Conservation (phyloP, 2,888 invertebrate genomes). For the Ochropacha duplaris region DNA sequence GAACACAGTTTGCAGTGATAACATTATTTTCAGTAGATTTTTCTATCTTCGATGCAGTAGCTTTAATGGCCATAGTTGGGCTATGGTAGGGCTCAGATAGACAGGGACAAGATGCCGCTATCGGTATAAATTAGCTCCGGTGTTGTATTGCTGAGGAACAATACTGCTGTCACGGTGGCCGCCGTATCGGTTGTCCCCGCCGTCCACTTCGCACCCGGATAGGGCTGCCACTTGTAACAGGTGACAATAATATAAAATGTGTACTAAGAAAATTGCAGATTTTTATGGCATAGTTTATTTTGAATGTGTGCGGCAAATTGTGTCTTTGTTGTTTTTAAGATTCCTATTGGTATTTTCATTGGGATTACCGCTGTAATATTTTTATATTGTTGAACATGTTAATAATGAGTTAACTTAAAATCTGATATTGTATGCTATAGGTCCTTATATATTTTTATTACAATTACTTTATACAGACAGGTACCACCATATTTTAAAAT, state of each 20-base stretch:
- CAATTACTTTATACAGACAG: too few species aligned
- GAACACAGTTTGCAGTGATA: too few species aligned
- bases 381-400: neutral
- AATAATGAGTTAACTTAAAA: neutral
- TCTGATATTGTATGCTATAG: too few species aligned
- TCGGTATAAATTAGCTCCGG: conserved; percentile 75
- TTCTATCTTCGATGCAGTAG: neutral
- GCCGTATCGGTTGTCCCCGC: conserved; percentile 56
- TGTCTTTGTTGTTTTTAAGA: too few species aligned
- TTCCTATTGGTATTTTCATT: too few species aligned
- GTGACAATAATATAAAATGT: neutral
- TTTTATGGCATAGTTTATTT: too few species aligned
- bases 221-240: conserved; percentile 18
- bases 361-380: neutral
- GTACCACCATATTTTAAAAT: too few species aligned
- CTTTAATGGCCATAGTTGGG: neutral
- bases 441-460: too few species aligned
- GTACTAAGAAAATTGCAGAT: too few species aligned
- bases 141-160: conserved; percentile 66
- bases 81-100: conserved; percentile 34
- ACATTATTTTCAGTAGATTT: neutral
- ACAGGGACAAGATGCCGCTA: conserved; percentile 62
- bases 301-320: too few species aligned
- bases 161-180: conserved; percentile 73
- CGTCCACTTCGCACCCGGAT: conserved; percentile 51